Percentiles rank a stretch among this genome's conserved stretches.
phyloP scores from a whole-genome alignment of 2,888 invertebrate genomes.

The Pseudanteris insignis region DNA sequence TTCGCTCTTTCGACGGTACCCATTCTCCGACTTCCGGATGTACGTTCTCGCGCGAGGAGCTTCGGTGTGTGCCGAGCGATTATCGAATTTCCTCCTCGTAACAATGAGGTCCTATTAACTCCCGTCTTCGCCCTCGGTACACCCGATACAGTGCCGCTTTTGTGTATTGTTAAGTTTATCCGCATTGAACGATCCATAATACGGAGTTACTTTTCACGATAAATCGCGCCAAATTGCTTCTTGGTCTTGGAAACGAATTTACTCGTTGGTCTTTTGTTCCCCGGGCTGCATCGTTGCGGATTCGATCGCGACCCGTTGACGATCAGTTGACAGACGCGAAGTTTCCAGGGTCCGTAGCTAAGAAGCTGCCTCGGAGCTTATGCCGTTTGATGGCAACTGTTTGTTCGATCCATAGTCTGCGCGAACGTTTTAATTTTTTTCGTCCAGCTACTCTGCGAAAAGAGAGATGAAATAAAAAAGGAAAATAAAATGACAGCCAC shows the following conservation, averaged over 20 bases:
- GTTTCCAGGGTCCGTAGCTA: not conserved
- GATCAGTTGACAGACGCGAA: no score
- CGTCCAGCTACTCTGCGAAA: conserved; percentile 60
- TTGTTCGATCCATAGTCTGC: conserved; percentile 40
- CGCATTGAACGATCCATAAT: conserved; percentile 65
- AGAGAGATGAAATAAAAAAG: no score
- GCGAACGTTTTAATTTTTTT: conserved; percentile 58
- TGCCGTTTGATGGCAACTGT: conserved; percentile 9
- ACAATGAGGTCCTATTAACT: conserved; percentile 67
- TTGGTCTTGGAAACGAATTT: conserved; percentile 48
- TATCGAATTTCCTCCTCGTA: conserved; percentile 67
- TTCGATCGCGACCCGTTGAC: conserved; percentile 2
- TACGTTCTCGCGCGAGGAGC: conserved; percentile 50
- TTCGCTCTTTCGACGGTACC: conserved; percentile 47
- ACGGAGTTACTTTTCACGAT: conserved; percentile 62
- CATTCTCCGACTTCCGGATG: conserved; percentile 48
- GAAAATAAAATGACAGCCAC: no score
- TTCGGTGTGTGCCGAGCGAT: conserved; percentile 65
- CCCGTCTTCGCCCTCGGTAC: conserved; percentile 58
- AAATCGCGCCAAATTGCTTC: conserved; percentile 60
- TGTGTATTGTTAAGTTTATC: conserved; percentile 66
- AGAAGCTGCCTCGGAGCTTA: no score
- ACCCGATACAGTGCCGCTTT: conserved; percentile 59
- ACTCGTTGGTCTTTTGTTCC: conserved; percentile 34
- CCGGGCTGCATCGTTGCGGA: no score